Base-by-base conservation (phyloP, 2,113 vertebrate genomes). In the Axis porcinus region DNA sequence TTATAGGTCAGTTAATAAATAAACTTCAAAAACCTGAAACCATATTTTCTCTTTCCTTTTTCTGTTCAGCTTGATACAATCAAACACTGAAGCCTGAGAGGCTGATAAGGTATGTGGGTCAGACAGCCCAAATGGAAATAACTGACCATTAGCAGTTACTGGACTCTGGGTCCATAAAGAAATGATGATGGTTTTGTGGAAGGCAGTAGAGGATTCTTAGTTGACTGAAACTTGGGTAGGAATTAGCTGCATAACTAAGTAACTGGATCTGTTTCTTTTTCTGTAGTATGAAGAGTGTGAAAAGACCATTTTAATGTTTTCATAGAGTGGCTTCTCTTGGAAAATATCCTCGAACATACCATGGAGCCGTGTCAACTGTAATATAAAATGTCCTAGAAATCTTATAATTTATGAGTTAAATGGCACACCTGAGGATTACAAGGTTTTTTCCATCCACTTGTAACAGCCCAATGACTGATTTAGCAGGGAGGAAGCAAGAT, bases 341-440 rank as follows among this genome's bases (percentile, higher is more conserved):
- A 97, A 88, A 86, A 91, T 10, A 36, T 96, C 40, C 93, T 40
- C 4, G 25, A 96, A 97, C 85, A 89, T 91, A 94, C 86, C 97
- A 91, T 91, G 93, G 95, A 97, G 86, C 52, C 1, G 57, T 93
- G 93, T 94, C 95, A 97, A 95, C 91, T 95, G 45, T 91, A 97
- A 97, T 98, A 96, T 95, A 98, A 98, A 98, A 97, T 95, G 96
- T 97, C 52, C 87, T 84, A 96, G 95, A 97, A 96, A 89, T 95
- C 94, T 94, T 93, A 70, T 86, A 97, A 81, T 97, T 98, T 97
- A 97, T 0, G 88, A 95, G 89, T 89, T 94, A 98, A 97, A 97
- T 62, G 89, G 78, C 78, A 97, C 96, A 97, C 70, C 62, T 95
- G 97, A 96, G 95, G 89, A 97, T 98, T 97, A 94, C 43, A 27